Conservation (phyloP, 2,888 invertebrate genomes). For the Macrophya annulata region DNA sequence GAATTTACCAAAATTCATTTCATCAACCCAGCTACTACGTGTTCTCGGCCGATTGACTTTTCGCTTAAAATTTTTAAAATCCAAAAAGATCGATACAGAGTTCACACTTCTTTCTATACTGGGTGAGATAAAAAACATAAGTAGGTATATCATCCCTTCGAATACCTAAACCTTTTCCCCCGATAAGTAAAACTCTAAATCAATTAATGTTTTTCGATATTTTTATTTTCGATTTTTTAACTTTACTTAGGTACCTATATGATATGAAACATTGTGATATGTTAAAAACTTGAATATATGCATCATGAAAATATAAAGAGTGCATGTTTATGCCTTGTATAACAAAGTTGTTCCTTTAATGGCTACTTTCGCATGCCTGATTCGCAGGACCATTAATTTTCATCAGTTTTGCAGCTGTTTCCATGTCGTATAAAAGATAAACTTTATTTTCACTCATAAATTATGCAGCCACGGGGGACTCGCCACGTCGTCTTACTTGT, state of each 20-base stretch:
- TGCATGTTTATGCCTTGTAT: background rate
- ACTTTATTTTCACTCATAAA: slow-evolving; percentile 46
- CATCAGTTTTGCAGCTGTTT: slow-evolving; percentile 45
- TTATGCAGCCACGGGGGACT: slow-evolving; percentile 25
- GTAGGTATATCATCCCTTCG: background rate
- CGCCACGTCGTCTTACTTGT: slow-evolving; percentile 2
- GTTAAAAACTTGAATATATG: background rate
- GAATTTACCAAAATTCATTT: slow-evolving; percentile 40
- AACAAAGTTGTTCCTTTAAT: slow-evolving; percentile 31
- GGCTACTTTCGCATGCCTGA: slow-evolving; percentile 23
- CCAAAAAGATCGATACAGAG: background rate
- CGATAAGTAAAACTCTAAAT: background rate
- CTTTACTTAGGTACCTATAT: background rate
- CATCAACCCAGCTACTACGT: slow-evolving; percentile 26
- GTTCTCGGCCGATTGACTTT: background rate
- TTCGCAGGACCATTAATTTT: slow-evolving; percentile 39
- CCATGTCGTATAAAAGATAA: slow-evolving; percentile 26
- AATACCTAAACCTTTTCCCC: background rate
- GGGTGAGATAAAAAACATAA: background rate
- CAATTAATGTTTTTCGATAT: background rate
- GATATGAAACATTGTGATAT: too few relatives aligned
- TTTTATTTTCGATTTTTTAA: background rate
- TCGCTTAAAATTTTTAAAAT: slow-evolving; percentile 1
- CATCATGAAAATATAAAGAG: background rate
- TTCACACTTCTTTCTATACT: background rate